Base-by-base conservation (phyloP, 2,797 vertebrate genomes). In the Serranus cabrilla region DNA sequence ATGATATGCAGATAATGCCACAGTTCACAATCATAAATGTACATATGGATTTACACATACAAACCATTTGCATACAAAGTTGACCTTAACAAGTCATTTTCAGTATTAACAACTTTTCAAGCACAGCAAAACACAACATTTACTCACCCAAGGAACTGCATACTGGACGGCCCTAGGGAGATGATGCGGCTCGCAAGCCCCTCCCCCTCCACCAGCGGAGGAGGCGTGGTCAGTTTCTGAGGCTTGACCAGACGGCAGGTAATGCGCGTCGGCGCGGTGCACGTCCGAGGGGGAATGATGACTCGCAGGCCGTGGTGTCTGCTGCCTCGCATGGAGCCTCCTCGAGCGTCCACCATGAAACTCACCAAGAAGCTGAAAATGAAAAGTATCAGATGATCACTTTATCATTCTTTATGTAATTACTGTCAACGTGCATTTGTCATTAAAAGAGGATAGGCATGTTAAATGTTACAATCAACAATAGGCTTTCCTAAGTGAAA, bases 321-420 rank as follows among this genome's bases (percentile, higher is more conserved):
- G 84, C 97, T 99, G 61, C 98, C 98, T 40, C 98, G 92, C 98
- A 99, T 99, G 74, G 98, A 99, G 27, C 98, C 98, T 0, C 98
- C 98, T 0, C 98, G 96, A 11, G 98, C 98, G 0, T 99, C 98
- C 57, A 99, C 98, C 98, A 99, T 99, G 88, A 99, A 99, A 87
- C 98, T 99, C 82, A 99, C 98, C 88, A 99, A 93, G 91, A 99
- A 99, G 85, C 98, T 99, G 91, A 52, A 11, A 34, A 56, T 27
- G 1, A 31, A 14, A 64, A 51, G 7, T 11, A 17, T 71, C 17
- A 27, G 4, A 23, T 1, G 5, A 16, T 12, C 40, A 7, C 4
- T 60, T 12, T n/a, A 55, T 56, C n/a, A 39, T 42, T 7, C 23
- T 31, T 18, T 4, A 20, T 21, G 5, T 20, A 7, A 39, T 46